Conservation (phyloP, 2,888 invertebrate genomes). For the Dynastes tityus region DNA sequence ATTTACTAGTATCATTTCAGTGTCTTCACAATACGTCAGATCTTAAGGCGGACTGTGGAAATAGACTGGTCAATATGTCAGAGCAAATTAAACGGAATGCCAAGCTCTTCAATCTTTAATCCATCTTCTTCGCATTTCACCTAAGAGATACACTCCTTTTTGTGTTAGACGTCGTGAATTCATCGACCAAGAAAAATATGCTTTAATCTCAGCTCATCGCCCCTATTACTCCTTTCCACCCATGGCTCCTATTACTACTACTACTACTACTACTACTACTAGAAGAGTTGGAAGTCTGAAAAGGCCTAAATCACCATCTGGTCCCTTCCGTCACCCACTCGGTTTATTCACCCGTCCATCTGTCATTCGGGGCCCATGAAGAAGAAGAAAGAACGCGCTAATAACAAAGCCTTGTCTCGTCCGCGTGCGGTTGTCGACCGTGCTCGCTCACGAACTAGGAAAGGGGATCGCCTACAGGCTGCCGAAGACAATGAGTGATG, state of each 20-base stretch:
- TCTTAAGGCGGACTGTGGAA: too few species aligned
- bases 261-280: not conserved
- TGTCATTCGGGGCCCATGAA: conserved; percentile 19
- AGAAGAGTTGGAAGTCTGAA: conserved; percentile 14
- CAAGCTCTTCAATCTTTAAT: not conserved
- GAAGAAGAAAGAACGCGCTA: conserved; percentile 17
- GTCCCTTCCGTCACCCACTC: conserved; percentile 23
- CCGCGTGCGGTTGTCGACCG: conserved; percentile 10
- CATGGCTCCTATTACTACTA: not conserved
- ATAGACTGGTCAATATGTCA: not conserved
- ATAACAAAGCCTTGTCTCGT: conserved; percentile 14
- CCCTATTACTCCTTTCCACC: not conserved
- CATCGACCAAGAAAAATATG: not conserved
- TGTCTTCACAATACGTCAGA: too few species aligned
- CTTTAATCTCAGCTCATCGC: not conserved
- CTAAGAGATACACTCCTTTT: not conserved
- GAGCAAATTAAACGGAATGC: not conserved
- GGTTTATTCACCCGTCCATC: conserved; percentile 38
- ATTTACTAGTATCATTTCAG: too few species aligned
- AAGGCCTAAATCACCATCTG: conserved; percentile 35
- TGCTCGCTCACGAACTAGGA: conserved; percentile 20
- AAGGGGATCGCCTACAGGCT: conserved; percentile 36
- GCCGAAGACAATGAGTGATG: conserved; percentile 45
- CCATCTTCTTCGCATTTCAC: not conserved
- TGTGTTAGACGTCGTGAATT: too few species aligned